Evolutionary conservation across 2,113 vertebrate species (phyloP).

Genomic region (Spea bombifrons): DNA sequence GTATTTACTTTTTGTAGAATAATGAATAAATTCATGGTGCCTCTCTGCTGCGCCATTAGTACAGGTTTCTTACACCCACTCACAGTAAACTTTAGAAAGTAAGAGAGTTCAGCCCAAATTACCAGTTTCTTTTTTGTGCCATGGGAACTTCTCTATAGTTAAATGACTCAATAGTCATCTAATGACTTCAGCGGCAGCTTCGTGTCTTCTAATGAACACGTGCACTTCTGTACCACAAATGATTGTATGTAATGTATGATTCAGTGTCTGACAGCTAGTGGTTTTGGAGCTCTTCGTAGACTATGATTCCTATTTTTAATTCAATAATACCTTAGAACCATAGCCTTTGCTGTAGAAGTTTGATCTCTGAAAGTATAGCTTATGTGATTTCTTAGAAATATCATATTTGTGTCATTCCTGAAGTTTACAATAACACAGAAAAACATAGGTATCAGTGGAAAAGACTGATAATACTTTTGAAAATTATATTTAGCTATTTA

Average conservation of each 20-base stretch:
- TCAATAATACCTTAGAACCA: no score
- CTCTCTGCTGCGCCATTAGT: neutral
- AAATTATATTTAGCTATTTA: no score
- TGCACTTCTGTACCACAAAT: neutral
- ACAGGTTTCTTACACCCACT: neutral
- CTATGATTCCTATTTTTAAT: no score
- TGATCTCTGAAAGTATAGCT: no score
- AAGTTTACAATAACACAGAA: no score
- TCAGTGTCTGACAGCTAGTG: neutral
- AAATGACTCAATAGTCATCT: constrained; percentile 29
- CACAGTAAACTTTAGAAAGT: neutral
- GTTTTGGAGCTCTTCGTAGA: no score
- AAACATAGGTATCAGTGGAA: no score
- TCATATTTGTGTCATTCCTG: no score
- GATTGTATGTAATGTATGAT: constrained; percentile 1
- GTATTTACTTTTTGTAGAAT: neutral
- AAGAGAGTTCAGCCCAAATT: neutral
- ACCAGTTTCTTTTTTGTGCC: neutral
- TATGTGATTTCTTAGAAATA: no score
- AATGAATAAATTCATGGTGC: neutral
- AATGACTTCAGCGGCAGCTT: neutral
- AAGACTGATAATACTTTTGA: no score
- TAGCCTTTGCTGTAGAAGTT: no score
- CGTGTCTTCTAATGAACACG: neutral
- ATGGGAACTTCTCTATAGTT: constrained; percentile 3